These are phyloP conservation scores for Diploscapter pachys DNA, from an alignment of 1,140 invertebrate genomes.

Conservation along the genomic window DNA sequence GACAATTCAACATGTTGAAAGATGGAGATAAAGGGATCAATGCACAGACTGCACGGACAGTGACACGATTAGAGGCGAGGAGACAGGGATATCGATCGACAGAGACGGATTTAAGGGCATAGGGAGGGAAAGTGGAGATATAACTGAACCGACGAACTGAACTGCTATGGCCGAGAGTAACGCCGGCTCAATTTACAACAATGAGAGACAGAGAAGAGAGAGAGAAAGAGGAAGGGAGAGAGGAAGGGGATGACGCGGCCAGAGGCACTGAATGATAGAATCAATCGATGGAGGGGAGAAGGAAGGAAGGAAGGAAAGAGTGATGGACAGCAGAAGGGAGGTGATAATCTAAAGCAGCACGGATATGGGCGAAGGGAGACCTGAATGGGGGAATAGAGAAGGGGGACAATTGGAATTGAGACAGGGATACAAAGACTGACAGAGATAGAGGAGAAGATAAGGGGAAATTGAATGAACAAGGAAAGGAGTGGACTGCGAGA, in stretches of 20 bases:
- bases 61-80: too few species aligned
- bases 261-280: neutral
- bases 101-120: too few species aligned
- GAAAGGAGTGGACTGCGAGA: neutral
- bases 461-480: neutral
- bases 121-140: too few species aligned
- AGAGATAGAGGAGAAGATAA: neutral
- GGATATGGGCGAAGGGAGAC: neutral
- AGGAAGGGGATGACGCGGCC: neutral
- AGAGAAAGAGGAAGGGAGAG: conserved; percentile 5
- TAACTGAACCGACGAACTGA: too few species aligned
- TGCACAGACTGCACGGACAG: too few species aligned
- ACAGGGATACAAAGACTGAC: neutral
- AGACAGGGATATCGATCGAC: too few species aligned
- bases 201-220: neutral
- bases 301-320: neutral
- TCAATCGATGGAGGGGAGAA: neutral
- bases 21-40: too few species aligned
- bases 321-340: neutral
- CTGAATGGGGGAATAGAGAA: neutral
- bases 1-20: too few species aligned
- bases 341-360: neutral
- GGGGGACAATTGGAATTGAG: neutral
- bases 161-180: neutral
- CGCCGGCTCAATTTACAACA: neutral